These are phyloP conservation scores for Sebastes trivittatus DNA, from an alignment of 2,797 vertebrate genomes.

Conservation along the genomic window DNA sequence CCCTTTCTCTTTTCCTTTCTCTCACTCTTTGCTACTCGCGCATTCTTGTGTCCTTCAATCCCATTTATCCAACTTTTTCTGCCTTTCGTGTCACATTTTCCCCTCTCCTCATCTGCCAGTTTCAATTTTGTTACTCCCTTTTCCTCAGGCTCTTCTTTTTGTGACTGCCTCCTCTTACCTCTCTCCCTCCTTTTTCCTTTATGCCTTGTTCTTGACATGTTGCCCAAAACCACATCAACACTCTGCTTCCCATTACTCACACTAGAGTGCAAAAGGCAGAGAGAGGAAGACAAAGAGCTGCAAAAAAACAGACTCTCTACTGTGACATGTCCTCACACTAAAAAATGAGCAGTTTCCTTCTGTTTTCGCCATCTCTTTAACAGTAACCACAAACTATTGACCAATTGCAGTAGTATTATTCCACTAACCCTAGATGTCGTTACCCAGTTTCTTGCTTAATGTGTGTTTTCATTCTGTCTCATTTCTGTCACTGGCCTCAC, in stretches of 20 bases:
- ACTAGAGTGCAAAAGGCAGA: conserved; percentile 47
- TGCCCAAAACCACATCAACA: conserved; percentile 72
- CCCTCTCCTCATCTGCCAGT: conserved; percentile 28
- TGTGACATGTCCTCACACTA: conserved; percentile 48
- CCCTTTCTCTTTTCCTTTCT: conserved; percentile 31
- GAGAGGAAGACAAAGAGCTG: conserved; percentile 46
- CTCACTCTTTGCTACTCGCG: conserved; percentile 17
- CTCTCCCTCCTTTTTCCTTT: conserved; percentile 36
- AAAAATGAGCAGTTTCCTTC: conserved; percentile 40
- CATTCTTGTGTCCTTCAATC: conserved; percentile 37
- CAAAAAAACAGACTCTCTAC: conserved; percentile 42
- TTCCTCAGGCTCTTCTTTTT: conserved; percentile 45
- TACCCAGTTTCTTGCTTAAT: conserved; percentile 49
- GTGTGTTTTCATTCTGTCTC: conserved; percentile 62
- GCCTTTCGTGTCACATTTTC: conserved; percentile 45
- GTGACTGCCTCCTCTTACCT: conserved; percentile 48
- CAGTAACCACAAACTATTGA: conserved; percentile 26
- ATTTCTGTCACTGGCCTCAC: conserved; percentile 49
- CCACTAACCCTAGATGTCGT: conserved; percentile 24
- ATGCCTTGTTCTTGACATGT: conserved; percentile 62
- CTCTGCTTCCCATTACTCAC: conserved; percentile 72
- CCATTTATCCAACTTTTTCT: conserved; percentile 29
- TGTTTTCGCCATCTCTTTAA: conserved; percentile 32
- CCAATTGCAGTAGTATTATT: conserved; percentile 16
- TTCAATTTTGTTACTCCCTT: conserved; percentile 43